Evolutionary conservation across 2,888 invertebrate genomes (phyloP).

Genomic region (Busseola fusca): DNA sequence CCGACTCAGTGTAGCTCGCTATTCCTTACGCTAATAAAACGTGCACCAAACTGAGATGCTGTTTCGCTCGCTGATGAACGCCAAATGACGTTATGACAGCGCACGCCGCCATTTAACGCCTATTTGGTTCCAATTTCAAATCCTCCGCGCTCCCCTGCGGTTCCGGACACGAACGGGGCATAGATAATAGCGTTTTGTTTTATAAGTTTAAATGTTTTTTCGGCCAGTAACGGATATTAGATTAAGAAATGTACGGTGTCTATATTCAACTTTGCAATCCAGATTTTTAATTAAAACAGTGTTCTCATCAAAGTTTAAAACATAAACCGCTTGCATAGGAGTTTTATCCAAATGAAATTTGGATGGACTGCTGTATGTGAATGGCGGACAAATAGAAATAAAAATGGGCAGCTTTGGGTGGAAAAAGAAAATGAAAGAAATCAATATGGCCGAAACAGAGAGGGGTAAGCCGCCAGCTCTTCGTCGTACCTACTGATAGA

Average conservation of each 20-base stretch:
- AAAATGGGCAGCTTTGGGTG: slow-evolving; percentile 76
- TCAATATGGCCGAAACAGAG: slow-evolving; percentile 78
- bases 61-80: slow-evolving; percentile 88
- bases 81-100: slow-evolving; percentile 88
- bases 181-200: slow-evolving; percentile 86
- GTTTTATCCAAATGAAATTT: slow-evolving; percentile 82
- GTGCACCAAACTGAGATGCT: slow-evolving; percentile 87
- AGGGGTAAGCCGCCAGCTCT: slow-evolving; percentile 66
- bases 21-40: slow-evolving; percentile 89
- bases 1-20: slow-evolving; percentile 86
- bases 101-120: slow-evolving; percentile 91
- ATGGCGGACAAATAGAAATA: slow-evolving; percentile 78
- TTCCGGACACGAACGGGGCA: slow-evolving; percentile 84
- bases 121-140: slow-evolving; percentile 91
- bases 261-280: slow-evolving; percentile 42
- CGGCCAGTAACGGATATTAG: slow-evolving; percentile 53
- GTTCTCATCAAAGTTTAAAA: slow-evolving; percentile 71
- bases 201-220: slow-evolving; percentile 62
- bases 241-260: slow-evolving; percentile 48
- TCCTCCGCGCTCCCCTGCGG: slow-evolving; percentile 87
- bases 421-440: slow-evolving; percentile 83
- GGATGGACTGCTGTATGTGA: slow-evolving; percentile 74
- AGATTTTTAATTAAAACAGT: slow-evolving; percentile 73
- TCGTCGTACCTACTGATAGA: slow-evolving; percentile 43
- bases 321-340: slow-evolving; percentile 73